Percentiles rank a stretch among this genome's conserved stretches.
Conservation (phyloP, 2,113 vertebrate genomes). For the Vulpes ferrilata region DNA sequence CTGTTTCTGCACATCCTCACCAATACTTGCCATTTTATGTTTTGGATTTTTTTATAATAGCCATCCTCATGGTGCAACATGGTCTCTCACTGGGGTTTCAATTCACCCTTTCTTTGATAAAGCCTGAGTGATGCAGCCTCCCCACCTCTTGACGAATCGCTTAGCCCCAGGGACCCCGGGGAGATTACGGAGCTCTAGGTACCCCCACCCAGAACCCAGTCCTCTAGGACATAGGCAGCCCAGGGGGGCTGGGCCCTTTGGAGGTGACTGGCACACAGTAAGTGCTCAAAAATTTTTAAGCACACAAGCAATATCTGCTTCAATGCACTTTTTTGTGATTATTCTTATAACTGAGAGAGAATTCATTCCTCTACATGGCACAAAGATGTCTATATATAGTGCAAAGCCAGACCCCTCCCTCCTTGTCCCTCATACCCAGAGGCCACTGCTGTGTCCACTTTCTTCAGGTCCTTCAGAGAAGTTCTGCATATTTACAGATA, state of each 20-base stretch:
- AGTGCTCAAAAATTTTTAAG: background rate
- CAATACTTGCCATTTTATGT: background rate
- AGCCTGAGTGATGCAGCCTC: background rate
- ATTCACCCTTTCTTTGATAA: background rate
- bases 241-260: background rate
- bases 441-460: background rate
- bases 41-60: background rate
- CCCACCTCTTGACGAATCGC: no score
- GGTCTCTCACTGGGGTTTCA: background rate
- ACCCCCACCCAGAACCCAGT: background rate
- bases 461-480: background rate
- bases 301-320: background rate
- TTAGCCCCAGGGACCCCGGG: background rate
- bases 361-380: background rate
- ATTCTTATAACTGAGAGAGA: fast-evolving
- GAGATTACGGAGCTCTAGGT: no score
- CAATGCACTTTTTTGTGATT: background rate
- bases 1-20: background rate
- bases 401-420: fast-evolving
- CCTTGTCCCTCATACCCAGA: no score
- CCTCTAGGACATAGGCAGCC: background rate
- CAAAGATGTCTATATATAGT: background rate
- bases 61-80: background rate
- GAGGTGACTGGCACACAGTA: background rate
- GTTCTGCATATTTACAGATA: fast-evolving